phyloP scores from a whole-genome alignment of 2,113 vertebrate genomes.

The Columba janthina region DNA sequence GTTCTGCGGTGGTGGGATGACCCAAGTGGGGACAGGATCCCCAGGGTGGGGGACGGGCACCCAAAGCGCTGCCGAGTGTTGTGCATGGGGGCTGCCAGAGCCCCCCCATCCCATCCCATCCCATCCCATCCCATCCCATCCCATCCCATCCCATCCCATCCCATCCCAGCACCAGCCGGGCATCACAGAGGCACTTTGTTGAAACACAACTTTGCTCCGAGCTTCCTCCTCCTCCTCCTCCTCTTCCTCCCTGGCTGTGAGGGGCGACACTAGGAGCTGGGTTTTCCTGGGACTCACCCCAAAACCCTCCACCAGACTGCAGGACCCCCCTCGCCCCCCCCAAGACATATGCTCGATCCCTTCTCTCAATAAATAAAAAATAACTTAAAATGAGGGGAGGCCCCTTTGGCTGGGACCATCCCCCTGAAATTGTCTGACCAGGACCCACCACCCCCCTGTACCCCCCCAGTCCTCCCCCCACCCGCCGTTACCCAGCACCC shows the following conservation, averaged over 20 bases:
- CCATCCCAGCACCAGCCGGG: background rate
- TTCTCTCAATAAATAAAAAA: conserved; percentile 53
- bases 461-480: too few relatives aligned
- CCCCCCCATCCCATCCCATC: background rate
- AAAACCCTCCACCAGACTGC: background rate
- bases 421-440: conserved; percentile 4
- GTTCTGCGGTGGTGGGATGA: background rate
- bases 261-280: too few relatives aligned
- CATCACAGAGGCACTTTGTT: background rate
- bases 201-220: background rate
- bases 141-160: too few relatives aligned
- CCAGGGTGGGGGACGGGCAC: background rate
- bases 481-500: background rate
- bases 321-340: background rate
- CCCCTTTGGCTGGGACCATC: background rate
- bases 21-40: background rate
- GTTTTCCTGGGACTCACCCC: background rate
- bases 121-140: background rate
- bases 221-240: background rate
- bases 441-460: background rate
- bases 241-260: background rate
- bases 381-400: conserved; percentile 18
- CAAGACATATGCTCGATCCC: background rate
- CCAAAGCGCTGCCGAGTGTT: background rate
- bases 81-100: background rate